Evolutionary conservation across 2,888 invertebrate genomes (phyloP).

Genomic region (Metopia argyrocephala): DNA sequence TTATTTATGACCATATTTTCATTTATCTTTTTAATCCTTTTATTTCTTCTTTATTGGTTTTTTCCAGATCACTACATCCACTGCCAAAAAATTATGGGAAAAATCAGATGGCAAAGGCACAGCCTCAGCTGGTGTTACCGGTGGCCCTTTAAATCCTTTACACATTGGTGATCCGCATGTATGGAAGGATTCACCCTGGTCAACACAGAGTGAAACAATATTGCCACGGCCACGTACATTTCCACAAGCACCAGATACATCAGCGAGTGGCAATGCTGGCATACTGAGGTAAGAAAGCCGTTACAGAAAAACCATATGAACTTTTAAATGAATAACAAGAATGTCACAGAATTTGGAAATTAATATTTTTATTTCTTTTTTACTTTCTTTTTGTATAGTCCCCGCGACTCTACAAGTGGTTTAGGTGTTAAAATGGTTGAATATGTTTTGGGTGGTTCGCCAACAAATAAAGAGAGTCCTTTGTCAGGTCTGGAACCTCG

Average conservation of each 20-base stretch:
- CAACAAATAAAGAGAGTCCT: slow-evolving; percentile 86
- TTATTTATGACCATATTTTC: slow-evolving; percentile 20
- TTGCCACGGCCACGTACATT: slow-evolving; percentile 86
- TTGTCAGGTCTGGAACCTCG: slow-evolving; percentile 82
- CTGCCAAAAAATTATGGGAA: slow-evolving; percentile 96
- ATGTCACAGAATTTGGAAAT: neutral
- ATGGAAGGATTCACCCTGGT: slow-evolving; percentile 96
- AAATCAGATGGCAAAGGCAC: slow-evolving; percentile 89
- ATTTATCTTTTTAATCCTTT: slow-evolving; percentile 28
- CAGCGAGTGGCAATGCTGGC: slow-evolving; percentile 79
- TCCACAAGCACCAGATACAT: slow-evolving; percentile 82
- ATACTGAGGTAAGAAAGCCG: slow-evolving; percentile 75
- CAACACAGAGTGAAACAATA: slow-evolving; percentile 90
- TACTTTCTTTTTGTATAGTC: slow-evolving; percentile 82
- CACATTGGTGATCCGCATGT: slow-evolving; percentile 86
- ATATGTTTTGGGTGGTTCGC: slow-evolving; percentile 95
- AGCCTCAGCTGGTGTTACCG: slow-evolving; percentile 78
- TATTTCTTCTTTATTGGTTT: neutral
- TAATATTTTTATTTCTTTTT: slow-evolving; percentile 20
- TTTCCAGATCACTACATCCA: slow-evolving; percentile 92
- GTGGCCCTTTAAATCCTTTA: slow-evolving; percentile 86
- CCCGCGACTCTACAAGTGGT: slow-evolving; percentile 92
- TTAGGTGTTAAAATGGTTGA: slow-evolving; percentile 99
- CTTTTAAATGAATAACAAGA: neutral
- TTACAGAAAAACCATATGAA: neutral